Evolutionary conservation across 1,140 invertebrate genomes (phyloP).

Genomic region (Heliothis subflexa): DNA sequence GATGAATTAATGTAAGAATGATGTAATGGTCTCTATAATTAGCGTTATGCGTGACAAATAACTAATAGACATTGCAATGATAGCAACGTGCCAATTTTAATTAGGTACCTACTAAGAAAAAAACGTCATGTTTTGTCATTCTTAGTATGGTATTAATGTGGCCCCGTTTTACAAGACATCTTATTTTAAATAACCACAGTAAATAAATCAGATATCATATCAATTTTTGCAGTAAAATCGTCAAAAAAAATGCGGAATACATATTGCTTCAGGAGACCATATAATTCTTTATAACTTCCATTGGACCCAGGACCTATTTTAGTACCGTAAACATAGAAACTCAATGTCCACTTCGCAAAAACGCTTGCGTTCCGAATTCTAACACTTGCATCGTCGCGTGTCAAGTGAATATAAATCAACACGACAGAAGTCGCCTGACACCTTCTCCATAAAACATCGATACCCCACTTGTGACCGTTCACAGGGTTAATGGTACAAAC

Average conservation of each 20-base stretch:
- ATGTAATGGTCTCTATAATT: conserved; percentile 1
- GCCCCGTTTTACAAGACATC: neutral
- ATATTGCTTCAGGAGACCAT: no score
- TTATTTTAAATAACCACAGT: no score
- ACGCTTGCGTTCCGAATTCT: conserved; percentile 27
- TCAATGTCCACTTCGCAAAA: neutral
- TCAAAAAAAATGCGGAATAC: no score
- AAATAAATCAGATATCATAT: no score
- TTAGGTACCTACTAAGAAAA: conserved; percentile 8
- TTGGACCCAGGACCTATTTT: no score
- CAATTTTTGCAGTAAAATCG: no score
- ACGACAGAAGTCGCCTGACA: neutral
- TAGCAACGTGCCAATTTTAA: conserved; percentile 1
- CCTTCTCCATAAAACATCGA: conserved; percentile 42
- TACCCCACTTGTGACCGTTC: conserved; percentile 41
- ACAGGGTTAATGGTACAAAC: conserved; percentile 54
- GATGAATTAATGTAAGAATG: neutral
- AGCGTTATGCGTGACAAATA: neutral
- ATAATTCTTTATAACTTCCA: no score
- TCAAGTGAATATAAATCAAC: conserved; percentile 34
- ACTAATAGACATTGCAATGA: conserved; percentile 8
- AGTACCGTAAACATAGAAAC: conserved; percentile 5
- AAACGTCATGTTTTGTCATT: neutral
- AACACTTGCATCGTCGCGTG: conserved; percentile 8
- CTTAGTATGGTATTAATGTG: neutral